Base-by-base conservation (phyloP, 2,888 invertebrate genomes). In the Volucella bombylans region DNA sequence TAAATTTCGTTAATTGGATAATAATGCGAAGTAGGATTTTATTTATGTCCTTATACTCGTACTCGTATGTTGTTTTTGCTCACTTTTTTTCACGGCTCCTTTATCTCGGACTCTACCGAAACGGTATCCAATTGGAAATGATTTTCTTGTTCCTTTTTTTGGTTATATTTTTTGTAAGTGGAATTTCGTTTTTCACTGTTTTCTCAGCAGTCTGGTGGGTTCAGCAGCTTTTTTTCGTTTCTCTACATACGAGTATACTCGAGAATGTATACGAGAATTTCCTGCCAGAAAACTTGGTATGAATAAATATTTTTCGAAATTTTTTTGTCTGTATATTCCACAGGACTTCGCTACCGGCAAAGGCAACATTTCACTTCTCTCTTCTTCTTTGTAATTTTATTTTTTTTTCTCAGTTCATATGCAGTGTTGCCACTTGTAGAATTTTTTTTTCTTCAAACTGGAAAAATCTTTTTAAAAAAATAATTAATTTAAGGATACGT, bases 1-100 rank as follows among this genome's bases (percentile, higher is more conserved):
- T 86, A 86, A 86, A 86, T 86, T 86, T 86, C 77, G 73, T 86
- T 86, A 86, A 86, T 86, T 86, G 86, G 86, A 86, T 86, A 82
- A 82, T 86, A 86, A 86, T 86, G 86, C 82, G 86, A 86, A 86
- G 86, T 78, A 78, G 82, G 82, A 82, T 82, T 86, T 86, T 82
- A 86, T 86, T 86, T 86, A 86, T 86, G 86, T 65, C 68, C 82
- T 78, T 82, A 55, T 82, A 31, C 31, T 31, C 31, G 31, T 31
- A 31, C 31, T 31, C 31, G 31, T 31, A 59, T 86, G 86, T 65
- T 86, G 49, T 55, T 73, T 31, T 65, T 73, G 78, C 31, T 86
- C 54, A 61, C 15, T 81, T 81, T 78, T 78, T 50, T 45, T 31
- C 31, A 65, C 41, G 18, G 18, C 14, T 74, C 72, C 55, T 69